Base-by-base conservation (phyloP, 1,140 invertebrate genomes). In the Pogonognathellus flavescens region DNA sequence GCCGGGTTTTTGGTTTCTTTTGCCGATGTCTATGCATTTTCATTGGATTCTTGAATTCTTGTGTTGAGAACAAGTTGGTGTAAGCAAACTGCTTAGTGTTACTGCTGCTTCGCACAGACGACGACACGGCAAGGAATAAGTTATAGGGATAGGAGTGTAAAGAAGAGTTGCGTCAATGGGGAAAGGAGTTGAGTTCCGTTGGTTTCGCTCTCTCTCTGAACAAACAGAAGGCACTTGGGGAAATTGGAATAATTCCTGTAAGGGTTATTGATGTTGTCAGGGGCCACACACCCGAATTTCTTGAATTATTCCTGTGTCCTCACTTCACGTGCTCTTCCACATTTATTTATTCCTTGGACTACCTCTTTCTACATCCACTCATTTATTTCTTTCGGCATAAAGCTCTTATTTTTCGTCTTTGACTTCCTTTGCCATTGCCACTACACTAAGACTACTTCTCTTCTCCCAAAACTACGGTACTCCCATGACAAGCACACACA, bases 221-320 rank as follows among this genome's bases (percentile, higher is more conserved):
- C 59, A 85, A 82, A 85, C 76, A 84, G 60, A 41, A 84, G 83
- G 70, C 86, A 86, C 86, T 86, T 83, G 53, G 76, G 85, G 55
- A 86, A 86, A 86, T 86, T 86, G 82, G 81, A 86, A 86, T 86
- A 86, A 86, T 86, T 86, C 72, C 57, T 84, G 62, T 86, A 80
- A 80, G 80, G 80, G 80, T 70, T 86, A 82, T 86, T 86, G 85
- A 82, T 86, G 80, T 76, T 76, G 70, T 85, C 84, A 85, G 70
- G 57, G 22, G 72, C 18, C 80, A 81, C 50, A 53, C 80, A 81
- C 50, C 53, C 80, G 80, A 81, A 55, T 81, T 81, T 81, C 80
- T 81, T 55, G 80, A 81, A 81, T 81, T 81, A 81, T 81, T 81
- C 53, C 80, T 55, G n/a, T 81, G 80, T 53, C 80, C 70, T 76